Evolutionary conservation across 2,113 vertebrate species (phyloP), one percentile per base, ranked within the genome.

Genomic region (Dendropsophus ebraccatus): DNA sequence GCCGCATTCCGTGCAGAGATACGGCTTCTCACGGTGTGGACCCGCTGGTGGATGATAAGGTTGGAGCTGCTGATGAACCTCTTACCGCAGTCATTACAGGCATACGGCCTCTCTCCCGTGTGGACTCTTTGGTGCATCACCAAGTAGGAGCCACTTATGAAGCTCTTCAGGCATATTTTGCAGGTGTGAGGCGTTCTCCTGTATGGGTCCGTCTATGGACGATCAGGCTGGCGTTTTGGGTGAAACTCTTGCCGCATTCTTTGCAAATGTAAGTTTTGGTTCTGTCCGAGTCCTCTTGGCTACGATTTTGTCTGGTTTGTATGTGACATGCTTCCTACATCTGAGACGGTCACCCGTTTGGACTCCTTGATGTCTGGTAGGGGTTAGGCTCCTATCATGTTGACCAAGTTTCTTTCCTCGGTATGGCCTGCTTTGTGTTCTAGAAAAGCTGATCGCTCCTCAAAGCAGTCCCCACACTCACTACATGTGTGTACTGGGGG

Each of bases 171-270:
- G 0, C 92, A 92, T 1, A 91, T 88, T 0, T 76, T 84, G 1
- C 92, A 92, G 1, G 76, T 89, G 73, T 92, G 92, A 69, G 88
- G 85, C 91, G 91, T 87, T 92, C 91, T 1, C 91, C 90, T 0
- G 92, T 92, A 89, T 92, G 92, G 6, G 90, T 92, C 14, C 92
- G 87, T 72, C 81, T 82, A 0, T 92, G 92, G 0, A 90, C 90
- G 41, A 91, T 54, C 0, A 92, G 92, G 82, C 91, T 90, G 9
- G 91, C 91, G 2, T 90, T 91, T 21, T 90, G 91, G 60, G 91
- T 91, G 86, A 93, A 93, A 73, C 90, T 89, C 58, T 91, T 90
- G 28, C 92, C 88, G 88, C 89, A 54, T 77, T 84, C 85, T 83
- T 62, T 86, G 65, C 89, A 90, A 2, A 69, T 83, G 11, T 87